These are phyloP conservation scores for Microplitis demolitor DNA, from an alignment of 1,140 invertebrate genomes.

Conservation along the genomic window DNA sequence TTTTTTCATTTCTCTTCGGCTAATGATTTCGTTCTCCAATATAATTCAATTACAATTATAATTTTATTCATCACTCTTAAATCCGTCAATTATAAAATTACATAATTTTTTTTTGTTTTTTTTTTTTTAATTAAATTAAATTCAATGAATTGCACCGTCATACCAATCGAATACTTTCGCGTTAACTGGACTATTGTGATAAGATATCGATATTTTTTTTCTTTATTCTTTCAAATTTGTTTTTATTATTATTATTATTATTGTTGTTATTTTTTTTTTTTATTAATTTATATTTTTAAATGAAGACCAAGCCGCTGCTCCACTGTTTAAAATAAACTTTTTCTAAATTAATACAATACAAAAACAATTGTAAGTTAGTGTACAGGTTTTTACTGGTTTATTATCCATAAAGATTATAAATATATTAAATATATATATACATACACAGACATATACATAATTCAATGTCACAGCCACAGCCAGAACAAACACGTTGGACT, in stretches of 20 bases:
- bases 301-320: conserved; percentile 2
- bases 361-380: conserved; percentile 18
- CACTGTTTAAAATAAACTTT: background rate
- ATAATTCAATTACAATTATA: background rate
- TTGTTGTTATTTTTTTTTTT: too few species aligned
- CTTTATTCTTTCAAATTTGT: too few species aligned
- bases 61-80: background rate
- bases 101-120: background rate
- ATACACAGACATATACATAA: too few species aligned
- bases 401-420: background rate
- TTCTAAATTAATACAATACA: conserved; percentile 16
- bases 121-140: too few species aligned
- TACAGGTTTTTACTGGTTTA: conserved; percentile 27
- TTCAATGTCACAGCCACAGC: background rate
- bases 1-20: background rate
- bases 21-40: background rate
- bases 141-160: background rate
- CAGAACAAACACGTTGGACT: background rate
- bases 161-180: background rate
- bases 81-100: too few species aligned
- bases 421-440: too few species aligned
- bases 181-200: background rate
- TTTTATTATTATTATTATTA: background rate
- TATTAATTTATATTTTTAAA: background rate
- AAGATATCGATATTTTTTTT: background rate